These are phyloP conservation scores for Pluvialis apricaria DNA, from an alignment of 2,113 vertebrate species.

Conservation along the genomic window DNA sequence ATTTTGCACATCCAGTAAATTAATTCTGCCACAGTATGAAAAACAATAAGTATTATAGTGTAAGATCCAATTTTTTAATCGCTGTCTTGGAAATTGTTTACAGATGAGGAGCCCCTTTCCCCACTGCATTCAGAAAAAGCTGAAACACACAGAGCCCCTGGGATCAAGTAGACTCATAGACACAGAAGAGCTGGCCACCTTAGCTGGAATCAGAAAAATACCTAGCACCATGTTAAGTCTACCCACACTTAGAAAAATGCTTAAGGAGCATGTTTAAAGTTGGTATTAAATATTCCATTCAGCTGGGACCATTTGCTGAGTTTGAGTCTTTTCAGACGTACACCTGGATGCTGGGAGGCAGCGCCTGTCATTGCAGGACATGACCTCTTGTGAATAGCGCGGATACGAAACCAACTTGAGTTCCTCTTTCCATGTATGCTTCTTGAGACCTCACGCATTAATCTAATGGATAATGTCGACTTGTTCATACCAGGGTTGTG, in stretches of 20 bases:
- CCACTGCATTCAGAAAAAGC: neutral
- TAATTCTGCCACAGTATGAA: neutral
- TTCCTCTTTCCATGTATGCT: neutral
- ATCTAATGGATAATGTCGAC: neutral
- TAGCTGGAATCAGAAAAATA: neutral
- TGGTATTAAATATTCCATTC: neutral
- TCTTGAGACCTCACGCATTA: neutral
- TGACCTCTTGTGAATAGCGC: accelerated
- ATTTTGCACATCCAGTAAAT: neutral
- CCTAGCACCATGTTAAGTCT: neutral
- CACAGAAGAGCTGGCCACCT: neutral
- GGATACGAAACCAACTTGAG: neutral
- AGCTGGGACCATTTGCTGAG: neutral
- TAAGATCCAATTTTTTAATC: neutral
- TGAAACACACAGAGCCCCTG: neutral
- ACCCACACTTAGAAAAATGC: neutral
- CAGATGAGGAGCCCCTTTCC: neutral
- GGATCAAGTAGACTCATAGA: neutral
- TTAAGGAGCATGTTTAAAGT: neutral
- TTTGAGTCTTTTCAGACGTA: neutral
- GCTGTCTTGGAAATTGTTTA: neutral
- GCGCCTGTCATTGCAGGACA: neutral
- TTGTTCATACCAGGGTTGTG: neutral
- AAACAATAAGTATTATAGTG: neutral
- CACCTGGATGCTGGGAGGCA: neutral